Conservation (phyloP, 2,113 vertebrate genomes). For the Bombycilla garrulus region DNA sequence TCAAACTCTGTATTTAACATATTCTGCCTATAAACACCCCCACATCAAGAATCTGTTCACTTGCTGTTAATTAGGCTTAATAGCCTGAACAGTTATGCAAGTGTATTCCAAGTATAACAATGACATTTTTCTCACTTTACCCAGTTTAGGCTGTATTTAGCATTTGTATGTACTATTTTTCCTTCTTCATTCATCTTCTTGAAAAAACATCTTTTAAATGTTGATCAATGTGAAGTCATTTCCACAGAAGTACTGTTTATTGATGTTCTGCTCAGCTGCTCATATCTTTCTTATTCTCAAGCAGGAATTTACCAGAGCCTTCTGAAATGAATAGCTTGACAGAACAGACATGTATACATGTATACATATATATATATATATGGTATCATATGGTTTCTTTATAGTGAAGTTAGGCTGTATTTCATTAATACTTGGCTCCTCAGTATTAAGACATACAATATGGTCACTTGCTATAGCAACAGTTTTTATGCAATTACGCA, state of each 20-base stretch:
- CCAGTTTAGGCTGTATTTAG: constrained; percentile 29
- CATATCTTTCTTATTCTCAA: constrained; percentile 37
- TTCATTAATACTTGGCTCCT: not conserved
- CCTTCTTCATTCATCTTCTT: constrained; percentile 34
- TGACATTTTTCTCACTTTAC: constrained; percentile 29
- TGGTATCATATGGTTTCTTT: not conserved
- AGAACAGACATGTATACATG: not conserved
- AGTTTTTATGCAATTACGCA: not conserved
- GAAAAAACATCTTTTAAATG: not conserved
- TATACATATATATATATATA: not conserved
- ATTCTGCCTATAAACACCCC: constrained; percentile 11
- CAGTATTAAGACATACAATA: not conserved
- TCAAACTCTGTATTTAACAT: not conserved
- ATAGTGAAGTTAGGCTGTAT: not conserved
- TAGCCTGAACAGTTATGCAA: constrained; percentile 33
- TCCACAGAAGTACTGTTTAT: not conserved
- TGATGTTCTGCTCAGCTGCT: constrained; percentile 53
- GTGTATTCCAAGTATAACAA: not conserved
- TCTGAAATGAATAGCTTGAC: not conserved
- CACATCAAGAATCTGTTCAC: not conserved
- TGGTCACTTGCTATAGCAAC: not conserved
- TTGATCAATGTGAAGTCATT: constrained; percentile 46
- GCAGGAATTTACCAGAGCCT: constrained; percentile 17
- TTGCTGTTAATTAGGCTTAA: constrained; percentile 40
- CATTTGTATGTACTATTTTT: constrained; percentile 31